Percentiles rank a stretch among this genome's conserved stretches.
phyloP scores from a whole-genome alignment of 2,888 invertebrate genomes.

The Nyleta sp. region DNA sequence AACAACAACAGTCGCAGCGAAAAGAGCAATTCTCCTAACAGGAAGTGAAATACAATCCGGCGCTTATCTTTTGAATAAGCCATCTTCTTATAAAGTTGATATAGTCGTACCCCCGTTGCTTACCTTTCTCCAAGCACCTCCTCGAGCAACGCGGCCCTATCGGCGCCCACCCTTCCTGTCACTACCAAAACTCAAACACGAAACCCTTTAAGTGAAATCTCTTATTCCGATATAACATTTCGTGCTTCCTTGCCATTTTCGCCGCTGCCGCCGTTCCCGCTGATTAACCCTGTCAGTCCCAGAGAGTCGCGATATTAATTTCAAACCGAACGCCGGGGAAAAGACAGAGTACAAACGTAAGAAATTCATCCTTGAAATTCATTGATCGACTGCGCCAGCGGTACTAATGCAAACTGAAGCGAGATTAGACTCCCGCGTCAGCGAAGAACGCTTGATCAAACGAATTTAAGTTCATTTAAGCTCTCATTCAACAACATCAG shows the following conservation, averaged over 20 bases:
- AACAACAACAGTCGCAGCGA: background rate
- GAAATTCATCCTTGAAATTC: conserved; percentile 62
- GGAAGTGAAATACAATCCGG: conserved; percentile 27
- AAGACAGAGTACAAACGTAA: conserved; percentile 63
- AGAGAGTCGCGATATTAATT: conserved; percentile 82
- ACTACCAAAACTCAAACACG: conserved; percentile 82
- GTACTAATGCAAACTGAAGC: conserved; percentile 16
- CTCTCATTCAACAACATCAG: too few species aligned
- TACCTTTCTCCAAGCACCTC: conserved; percentile 57
- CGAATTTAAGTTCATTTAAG: background rate
- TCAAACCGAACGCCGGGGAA: conserved; percentile 76
- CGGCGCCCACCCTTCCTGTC: conserved; percentile 78
- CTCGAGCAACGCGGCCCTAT: conserved; percentile 64
- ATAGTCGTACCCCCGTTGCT: conserved; percentile 49
- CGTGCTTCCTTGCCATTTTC: conserved; percentile 71
- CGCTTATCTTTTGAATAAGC: conserved; percentile 62
- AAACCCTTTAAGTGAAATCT: conserved; percentile 83
- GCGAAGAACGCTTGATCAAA: background rate
- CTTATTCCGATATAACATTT: conserved; percentile 81
- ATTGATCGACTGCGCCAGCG: conserved; percentile 47
- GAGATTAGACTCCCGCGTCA: conserved; percentile 32
- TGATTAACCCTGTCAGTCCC: conserved; percentile 82
- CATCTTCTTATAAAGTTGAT: conserved; percentile 61
- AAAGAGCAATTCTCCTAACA: conserved; percentile 19
- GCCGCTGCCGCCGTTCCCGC: conserved; percentile 68